Base-by-base conservation (phyloP, 2,113 vertebrate genomes). In the Tauraco erythrolophus region DNA sequence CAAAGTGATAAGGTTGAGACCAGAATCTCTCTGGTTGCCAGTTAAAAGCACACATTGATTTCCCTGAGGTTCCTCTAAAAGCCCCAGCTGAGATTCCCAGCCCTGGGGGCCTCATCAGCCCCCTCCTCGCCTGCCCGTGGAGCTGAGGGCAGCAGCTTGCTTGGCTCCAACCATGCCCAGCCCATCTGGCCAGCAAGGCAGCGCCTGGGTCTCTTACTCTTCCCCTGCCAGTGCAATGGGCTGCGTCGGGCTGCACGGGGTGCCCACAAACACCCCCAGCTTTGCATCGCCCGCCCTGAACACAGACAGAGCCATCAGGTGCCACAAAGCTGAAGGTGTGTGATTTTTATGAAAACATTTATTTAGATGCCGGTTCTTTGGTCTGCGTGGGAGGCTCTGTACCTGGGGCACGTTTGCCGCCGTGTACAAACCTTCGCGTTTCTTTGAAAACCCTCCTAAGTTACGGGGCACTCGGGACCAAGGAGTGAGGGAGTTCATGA, bases 311-410 rank as follows among this genome's bases (percentile, higher is more conserved):
- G 71, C 84, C 46, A 3, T 2, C 6, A 71, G 74, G 65, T 35
- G 5, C 15, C 89, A 60, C 86, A 94, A 95, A 95, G 68, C 58
- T 31, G 8, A n/a, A 89, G 88, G 90, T 68, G 94, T 86, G 92
- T 45, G 78, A 78, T 54, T 91, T 95, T 91, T 71, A 14, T 19
- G 57, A 35, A 19, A 95, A 96, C 90, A 77, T 90, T 90, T 79
- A 54, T 90, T 92, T 85, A 94, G 89, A 50, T 17, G 51, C 14
- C 1, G 5, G n/a, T n/a, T 33, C 78, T 88, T 66, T 28, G 53
- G 46, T 68, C 76, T 58, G 48, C 39, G 50, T n/a, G 1, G 58
- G 68, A 71, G 28, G 39, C 22, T 60, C 85, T 31, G 48, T 31
- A 68, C 72, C 88, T 21, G 33, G 24, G 45, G 45, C 58, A 15